phyloP scores from a whole-genome alignment of 2,888 invertebrate species.

The Netelia fuscicornis region DNA sequence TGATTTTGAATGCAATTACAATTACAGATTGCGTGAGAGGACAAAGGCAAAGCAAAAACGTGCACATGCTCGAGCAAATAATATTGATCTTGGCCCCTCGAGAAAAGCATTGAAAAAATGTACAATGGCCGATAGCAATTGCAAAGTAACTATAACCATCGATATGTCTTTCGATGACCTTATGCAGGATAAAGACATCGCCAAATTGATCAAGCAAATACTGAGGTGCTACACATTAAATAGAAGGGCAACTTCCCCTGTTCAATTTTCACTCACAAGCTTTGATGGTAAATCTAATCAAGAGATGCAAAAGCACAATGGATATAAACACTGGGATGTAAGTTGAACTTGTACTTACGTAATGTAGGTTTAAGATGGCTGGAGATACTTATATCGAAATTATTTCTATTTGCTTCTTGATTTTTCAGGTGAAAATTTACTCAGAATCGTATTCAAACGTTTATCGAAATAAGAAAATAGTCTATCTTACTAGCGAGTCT shows the following conservation, averaged over 20 bases:
- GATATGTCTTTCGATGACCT: constrained; percentile 96
- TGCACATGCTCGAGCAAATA: constrained; percentile 89
- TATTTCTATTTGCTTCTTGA: constrained; percentile 19
- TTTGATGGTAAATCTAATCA: constrained; percentile 90
- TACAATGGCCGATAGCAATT: constrained; percentile 89
- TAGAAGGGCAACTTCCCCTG: constrained; percentile 91
- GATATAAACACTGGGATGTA: constrained; percentile 97
- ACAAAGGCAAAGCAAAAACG: constrained; percentile 90
- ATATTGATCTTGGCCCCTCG: constrained; percentile 91
- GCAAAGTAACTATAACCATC: constrained; percentile 91
- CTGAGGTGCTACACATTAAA: constrained; percentile 96
- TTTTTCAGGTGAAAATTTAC: constrained; percentile 89
- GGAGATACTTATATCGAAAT: not conserved
- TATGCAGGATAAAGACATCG: constrained; percentile 96
- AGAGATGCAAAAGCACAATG: constrained; percentile 93
- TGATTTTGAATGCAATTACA: constrained; percentile 18
- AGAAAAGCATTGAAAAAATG: constrained; percentile 92
- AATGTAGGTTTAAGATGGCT: not conserved
- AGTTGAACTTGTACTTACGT: constrained; percentile 81
- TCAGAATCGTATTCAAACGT: constrained; percentile 88
- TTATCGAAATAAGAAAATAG: constrained; percentile 91
- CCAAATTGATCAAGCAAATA: constrained; percentile 95
- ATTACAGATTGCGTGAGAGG: constrained; percentile 88
- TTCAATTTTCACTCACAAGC: constrained; percentile 94
- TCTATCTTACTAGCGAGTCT: constrained; percentile 98